Evolutionary conservation across 2,113 vertebrate genomes (phyloP), one percentile per base, ranked within the genome.

Genomic region (Tachysurus vachellii): DNA sequence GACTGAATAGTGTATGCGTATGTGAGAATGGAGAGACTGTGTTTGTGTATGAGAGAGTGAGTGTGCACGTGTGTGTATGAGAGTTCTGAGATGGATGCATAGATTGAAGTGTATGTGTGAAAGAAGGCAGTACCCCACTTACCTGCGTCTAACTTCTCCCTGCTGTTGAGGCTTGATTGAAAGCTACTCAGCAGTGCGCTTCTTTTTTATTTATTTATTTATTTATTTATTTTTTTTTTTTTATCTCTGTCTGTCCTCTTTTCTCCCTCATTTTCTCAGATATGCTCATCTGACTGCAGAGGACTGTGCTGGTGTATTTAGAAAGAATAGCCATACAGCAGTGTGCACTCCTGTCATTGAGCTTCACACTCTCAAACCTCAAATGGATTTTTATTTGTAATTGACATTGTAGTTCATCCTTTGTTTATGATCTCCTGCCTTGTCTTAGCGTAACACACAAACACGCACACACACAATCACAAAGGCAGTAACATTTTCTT

Each of bases 121-220:
- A 81, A 73, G 77, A 86, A 66, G 14, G 28, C 87, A 79, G 19
- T 16, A 61, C 76, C 83, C 54, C 87, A 86, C 68, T 88, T 82
- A 88, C 85, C 85, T 88, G 85, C 87, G 53, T 53, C 87, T 70
- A 86, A 87, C 59, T 56, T 88, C 62, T 84, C 36, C 86, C 89
- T 86, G 80, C 84, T 88, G 89, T 87, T 91, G 53, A 80, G 80
- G 28, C 50, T 82, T 83, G 81, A 88, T 85, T 91, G 82, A 86
- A 88, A 88, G 84, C 54, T 59, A 66, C 87, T 53, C 62, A 83
- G 84, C 66, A 83, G 84, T 76, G 64, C n/a, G 53, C 53, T 80
- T 86, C 91, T 77, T 36, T 86, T 80, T 92, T 84, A n/a, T n/a
- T n/a, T n/a, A n/a, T n/a, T n/a, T n/a, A n/a, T 36, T 36, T 36